Conservation (phyloP, 2,797 vertebrate species). For the Melanotaenia maccullochi region DNA sequence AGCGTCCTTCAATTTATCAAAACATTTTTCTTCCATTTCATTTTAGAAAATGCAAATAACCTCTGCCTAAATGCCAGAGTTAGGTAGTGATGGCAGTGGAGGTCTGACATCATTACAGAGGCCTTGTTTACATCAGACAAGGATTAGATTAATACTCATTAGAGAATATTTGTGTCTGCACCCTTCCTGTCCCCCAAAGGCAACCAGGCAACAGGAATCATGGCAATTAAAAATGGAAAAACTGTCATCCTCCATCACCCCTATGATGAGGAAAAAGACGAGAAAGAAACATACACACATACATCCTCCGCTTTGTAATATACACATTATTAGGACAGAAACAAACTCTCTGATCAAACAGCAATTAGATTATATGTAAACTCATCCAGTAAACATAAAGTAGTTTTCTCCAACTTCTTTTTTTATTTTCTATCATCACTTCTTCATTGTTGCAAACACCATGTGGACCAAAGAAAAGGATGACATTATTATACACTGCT, state of each 20-base stretch:
- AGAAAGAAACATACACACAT: constrained; percentile 35
- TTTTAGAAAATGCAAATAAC: constrained; percentile 83
- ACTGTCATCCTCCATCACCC: constrained; percentile 79
- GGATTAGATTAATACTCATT: constrained; percentile 93
- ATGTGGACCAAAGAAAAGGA: neutral
- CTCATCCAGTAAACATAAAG: constrained; percentile 15
- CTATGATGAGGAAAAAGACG: constrained; percentile 37
- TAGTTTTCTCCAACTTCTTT: neutral
- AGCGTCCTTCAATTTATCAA: constrained; percentile 67
- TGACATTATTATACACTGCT: constrained; percentile 21
- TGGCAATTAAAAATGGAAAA: constrained; percentile 85
- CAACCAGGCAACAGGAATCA: constrained; percentile 77
- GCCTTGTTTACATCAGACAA: constrained; percentile 84
- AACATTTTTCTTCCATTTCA: constrained; percentile 42
- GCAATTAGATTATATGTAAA: constrained; percentile 32
- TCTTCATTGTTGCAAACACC: constrained; percentile 22
- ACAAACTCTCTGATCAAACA: constrained; percentile 48
- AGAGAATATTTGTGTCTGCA: constrained; percentile 88
- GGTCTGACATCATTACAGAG: constrained; percentile 77
- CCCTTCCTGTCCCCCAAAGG: constrained; percentile 80
- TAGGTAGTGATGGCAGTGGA: constrained; percentile 64
- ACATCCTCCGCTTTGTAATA: constrained; percentile 26
- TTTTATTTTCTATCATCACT: neutral
- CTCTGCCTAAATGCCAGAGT: constrained; percentile 79
- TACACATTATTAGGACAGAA: constrained; percentile 35